phyloP scores from a whole-genome alignment of 2,113 vertebrate species.

The Ranitomeya variabilis region DNA sequence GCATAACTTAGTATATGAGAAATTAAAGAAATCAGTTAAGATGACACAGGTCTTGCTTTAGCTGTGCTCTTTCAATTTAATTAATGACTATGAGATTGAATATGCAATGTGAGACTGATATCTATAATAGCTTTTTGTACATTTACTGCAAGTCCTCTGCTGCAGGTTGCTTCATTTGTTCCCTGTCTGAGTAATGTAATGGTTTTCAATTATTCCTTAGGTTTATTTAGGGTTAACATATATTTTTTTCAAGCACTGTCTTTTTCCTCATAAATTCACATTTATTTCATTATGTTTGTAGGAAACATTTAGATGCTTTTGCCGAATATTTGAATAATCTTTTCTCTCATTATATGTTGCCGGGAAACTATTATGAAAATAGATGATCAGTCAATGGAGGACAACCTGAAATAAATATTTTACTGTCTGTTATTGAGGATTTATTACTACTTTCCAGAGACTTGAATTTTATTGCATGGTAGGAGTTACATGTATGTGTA shows the following conservation, averaged over 20 bases:
- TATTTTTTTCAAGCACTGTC: constrained; percentile 16
- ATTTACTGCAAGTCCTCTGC: constrained; percentile 32
- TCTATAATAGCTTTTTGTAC: background rate
- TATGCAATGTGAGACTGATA: constrained; percentile 39
- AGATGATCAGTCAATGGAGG: background rate
- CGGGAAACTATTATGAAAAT: constrained; percentile 8
- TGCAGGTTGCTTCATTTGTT: constrained; percentile 54
- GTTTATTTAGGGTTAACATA: constrained; percentile 60
- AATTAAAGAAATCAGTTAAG: constrained; percentile 47
- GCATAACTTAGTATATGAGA: constrained; percentile 19
- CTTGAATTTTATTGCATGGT: too few relatives aligned
- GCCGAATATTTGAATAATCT: constrained; percentile 1
- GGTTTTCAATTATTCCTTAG: constrained; percentile 53
- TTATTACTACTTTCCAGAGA: background rate
- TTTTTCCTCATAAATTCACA: constrained; percentile 26
- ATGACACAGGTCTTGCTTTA: constrained; percentile 26
- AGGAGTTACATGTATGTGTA: too few relatives aligned
- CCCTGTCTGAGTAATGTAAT: constrained; percentile 51
- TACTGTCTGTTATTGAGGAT: background rate
- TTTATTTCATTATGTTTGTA: constrained; percentile 23
- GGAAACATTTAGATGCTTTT: constrained; percentile 19
- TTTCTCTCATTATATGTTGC: background rate
- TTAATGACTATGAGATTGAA: constrained; percentile 32
- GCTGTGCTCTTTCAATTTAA: constrained; percentile 54
- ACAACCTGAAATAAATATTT: background rate